Percentiles rank a stretch among this genome's conserved stretches.
Evolutionary conservation across 92 coral and sea anemone species (phyloP).

Genomic region (Phenganax marumi): DNA sequence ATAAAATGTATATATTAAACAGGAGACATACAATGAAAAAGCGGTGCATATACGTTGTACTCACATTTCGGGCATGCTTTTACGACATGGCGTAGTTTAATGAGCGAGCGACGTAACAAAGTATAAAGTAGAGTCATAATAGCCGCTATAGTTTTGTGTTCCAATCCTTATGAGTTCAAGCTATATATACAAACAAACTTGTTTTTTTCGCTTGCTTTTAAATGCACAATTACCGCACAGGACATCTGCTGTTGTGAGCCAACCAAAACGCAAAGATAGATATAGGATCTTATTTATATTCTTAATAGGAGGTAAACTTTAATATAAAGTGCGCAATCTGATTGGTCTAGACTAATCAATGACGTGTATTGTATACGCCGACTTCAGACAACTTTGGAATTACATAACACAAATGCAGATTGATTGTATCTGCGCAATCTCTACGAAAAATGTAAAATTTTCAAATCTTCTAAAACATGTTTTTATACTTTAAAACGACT

Average conservation of each 20-base stretch:
- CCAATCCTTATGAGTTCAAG: background rate
- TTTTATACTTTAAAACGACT: too few species aligned
- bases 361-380: constrained; percentile 8
- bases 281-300: background rate
- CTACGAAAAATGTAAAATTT: too few species aligned
- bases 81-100: constrained; percentile 14
- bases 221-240: background rate
- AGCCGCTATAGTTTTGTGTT: background rate
- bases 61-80: background rate
- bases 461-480: background rate
- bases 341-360: constrained; percentile 4
- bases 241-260: background rate
- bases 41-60: background rate
- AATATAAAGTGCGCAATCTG: background rate
- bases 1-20: too few species aligned
- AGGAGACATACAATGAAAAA: background rate
- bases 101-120: background rate
- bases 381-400: background rate
- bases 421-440: too few species aligned
- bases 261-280: background rate
- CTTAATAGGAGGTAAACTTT: background rate
- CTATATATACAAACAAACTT: background rate
- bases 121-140: constrained; percentile 6
- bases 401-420: background rate
- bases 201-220: constrained; percentile 17